phyloP scores from a whole-genome alignment of 2,888 invertebrate genomes.

The Stramonita haemastoma region DNA sequence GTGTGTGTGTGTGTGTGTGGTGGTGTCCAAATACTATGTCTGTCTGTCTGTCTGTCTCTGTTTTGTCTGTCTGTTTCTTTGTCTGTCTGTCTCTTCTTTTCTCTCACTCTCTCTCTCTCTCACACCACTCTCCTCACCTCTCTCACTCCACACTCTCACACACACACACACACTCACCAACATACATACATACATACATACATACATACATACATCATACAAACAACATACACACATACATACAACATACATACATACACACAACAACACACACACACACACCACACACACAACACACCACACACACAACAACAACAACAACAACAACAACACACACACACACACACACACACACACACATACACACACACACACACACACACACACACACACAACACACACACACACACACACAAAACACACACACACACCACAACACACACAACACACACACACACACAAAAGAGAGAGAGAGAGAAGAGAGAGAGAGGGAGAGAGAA shows the following conservation, averaged over 20 bases:
- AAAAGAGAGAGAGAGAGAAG: too few relatives aligned
- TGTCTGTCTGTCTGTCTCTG: too few relatives aligned
- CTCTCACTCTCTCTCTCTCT: neutral
- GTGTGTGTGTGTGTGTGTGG: neutral
- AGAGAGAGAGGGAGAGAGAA: too few relatives aligned
- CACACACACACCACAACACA: too few relatives aligned
- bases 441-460: too few relatives aligned
- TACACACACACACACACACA: conserved; percentile 16
- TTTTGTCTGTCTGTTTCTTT: neutral
- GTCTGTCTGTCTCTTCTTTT: neutral
- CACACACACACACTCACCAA: neutral
- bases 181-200: conserved; percentile 17
- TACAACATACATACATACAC: neutral
- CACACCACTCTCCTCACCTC: neutral
- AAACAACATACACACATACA: neutral
- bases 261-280: neutral
- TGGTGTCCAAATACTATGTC: too few relatives aligned
- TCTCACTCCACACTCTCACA: neutral
- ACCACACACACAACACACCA: neutral
- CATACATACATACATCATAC: too few relatives aligned
- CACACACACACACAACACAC: conserved; percentile 5
- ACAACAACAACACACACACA: neutral
- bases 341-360: conserved; percentile 14
- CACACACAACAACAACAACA: neutral
- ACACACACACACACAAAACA: neutral